These are phyloP conservation scores for Cosmopolites sordidus DNA, from an alignment of 2,888 invertebrate species.

Conservation along the genomic window DNA sequence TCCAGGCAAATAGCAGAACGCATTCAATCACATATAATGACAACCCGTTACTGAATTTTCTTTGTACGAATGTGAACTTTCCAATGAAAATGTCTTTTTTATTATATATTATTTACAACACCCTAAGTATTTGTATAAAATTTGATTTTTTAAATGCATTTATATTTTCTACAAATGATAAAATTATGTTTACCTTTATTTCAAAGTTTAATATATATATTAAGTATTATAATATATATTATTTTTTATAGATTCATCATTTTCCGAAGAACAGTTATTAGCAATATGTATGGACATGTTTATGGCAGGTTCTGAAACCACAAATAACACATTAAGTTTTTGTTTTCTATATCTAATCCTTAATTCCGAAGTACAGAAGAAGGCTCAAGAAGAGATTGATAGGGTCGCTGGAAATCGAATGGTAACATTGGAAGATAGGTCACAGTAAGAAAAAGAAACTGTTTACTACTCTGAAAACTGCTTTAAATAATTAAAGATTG, in stretches of 20 bases:
- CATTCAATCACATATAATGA: too few relatives aligned
- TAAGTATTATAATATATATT: too few relatives aligned
- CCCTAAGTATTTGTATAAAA: too few relatives aligned
- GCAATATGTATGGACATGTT: conserved; percentile 83
- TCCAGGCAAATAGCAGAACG: too few relatives aligned
- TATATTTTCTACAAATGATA: too few relatives aligned
- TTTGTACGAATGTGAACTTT: too few relatives aligned
- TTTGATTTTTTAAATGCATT: too few relatives aligned
- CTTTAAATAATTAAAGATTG: neutral
- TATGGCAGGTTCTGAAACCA: conserved; percentile 83
- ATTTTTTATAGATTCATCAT: conserved; percentile 46
- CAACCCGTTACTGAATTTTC: too few relatives aligned
- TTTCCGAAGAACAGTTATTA: conserved; percentile 69
- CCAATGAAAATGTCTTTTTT: too few relatives aligned
- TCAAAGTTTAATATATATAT: too few relatives aligned
- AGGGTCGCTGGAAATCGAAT: conserved; percentile 65
- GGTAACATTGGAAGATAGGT: conserved; percentile 67
- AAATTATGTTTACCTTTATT: too few relatives aligned
- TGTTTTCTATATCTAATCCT: conserved; percentile 70
- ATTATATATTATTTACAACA: too few relatives aligned
- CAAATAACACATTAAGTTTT: conserved; percentile 73
- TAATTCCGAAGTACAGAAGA: conserved; percentile 67
- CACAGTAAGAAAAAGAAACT: conserved; percentile 51
- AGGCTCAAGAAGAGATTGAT: conserved; percentile 76
- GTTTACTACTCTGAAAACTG: neutral